These are phyloP conservation scores for Manduca sexta DNA, from an alignment of 1,140 invertebrate species.

Conservation along the genomic window DNA sequence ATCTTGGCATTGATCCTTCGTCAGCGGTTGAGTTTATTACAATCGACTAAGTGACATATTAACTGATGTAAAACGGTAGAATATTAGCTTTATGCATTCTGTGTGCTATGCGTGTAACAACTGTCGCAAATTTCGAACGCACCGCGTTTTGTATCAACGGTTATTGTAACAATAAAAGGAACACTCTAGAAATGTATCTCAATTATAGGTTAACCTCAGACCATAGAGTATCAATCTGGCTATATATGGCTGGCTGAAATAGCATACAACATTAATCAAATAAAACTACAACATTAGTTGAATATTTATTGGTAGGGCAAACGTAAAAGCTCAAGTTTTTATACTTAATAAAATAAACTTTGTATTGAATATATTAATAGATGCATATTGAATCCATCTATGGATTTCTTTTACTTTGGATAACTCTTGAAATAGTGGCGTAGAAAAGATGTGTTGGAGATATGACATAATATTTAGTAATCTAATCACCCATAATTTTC, in stretches of 20 bases:
- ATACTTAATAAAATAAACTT: too few species aligned
- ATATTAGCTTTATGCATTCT: constrained; percentile 28
- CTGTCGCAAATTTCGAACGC: constrained; percentile 19
- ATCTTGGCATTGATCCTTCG: background rate
- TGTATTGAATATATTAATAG: too few species aligned
- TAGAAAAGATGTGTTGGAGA: too few species aligned
- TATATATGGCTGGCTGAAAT: background rate
- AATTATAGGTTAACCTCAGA: background rate
- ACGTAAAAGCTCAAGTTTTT: too few species aligned
- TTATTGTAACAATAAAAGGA: background rate
- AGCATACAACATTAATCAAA: background rate
- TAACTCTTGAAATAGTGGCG: too few species aligned
- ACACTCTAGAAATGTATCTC: background rate
- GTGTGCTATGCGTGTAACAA: constrained; percentile 32
- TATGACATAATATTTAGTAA: too few species aligned
- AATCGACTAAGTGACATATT: background rate
- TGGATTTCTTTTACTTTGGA: too few species aligned
- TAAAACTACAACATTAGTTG: background rate
- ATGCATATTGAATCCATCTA: too few species aligned
- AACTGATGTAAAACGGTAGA: background rate
- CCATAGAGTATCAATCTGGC: background rate
- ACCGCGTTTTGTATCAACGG: background rate
- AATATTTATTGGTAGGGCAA: too few species aligned
- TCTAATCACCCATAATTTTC: too few species aligned
- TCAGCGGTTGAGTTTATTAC: background rate